Conservation (phyloP, 2,113 vertebrate genomes). For the Myrmecobius fasciatus region DNA sequence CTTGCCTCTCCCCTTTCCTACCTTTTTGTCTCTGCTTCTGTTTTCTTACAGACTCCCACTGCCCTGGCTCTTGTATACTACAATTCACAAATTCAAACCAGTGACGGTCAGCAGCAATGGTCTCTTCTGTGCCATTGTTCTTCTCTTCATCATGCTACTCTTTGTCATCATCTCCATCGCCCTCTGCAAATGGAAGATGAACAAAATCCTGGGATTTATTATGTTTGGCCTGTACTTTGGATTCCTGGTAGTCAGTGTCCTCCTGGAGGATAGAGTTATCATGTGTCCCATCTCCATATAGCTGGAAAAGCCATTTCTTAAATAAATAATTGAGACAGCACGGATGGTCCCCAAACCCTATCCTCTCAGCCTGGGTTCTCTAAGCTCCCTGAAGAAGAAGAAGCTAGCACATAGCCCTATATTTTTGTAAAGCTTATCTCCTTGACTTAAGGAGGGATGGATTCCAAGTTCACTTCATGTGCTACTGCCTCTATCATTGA, state of each 20-base stretch:
- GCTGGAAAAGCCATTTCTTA: slow-evolving; percentile 70
- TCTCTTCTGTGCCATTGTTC: slow-evolving; percentile 96
- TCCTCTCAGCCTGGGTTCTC: background rate
- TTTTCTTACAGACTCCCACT: slow-evolving; percentile 90
- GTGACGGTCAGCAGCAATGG: slow-evolving; percentile 96
- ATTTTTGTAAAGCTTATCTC: slow-evolving; percentile 37
- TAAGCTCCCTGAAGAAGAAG: slow-evolving; percentile 50
- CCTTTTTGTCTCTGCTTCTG: slow-evolving; percentile 20
- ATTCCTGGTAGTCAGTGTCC: slow-evolving; percentile 96
- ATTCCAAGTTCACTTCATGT: slow-evolving; percentile 38
- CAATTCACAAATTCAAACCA: slow-evolving; percentile 82
- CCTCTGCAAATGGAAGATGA: slow-evolving; percentile 96
- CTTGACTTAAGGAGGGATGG: background rate
- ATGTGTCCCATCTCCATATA: slow-evolving; percentile 92
- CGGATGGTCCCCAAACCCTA: slow-evolving; percentile 19
- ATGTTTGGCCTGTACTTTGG: slow-evolving; percentile 96
- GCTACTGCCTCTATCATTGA: slow-evolving; percentile 52
- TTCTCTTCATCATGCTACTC: slow-evolving; percentile 97
- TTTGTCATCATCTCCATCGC: slow-evolving; percentile 97
- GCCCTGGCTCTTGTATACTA: slow-evolving; percentile 92
- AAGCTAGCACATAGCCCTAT: slow-evolving; percentile 48
- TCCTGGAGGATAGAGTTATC: slow-evolving; percentile 93
- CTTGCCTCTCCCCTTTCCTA: too few species aligned
- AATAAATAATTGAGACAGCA: slow-evolving; percentile 22
- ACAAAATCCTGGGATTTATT: slow-evolving; percentile 94